phyloP scores from a whole-genome alignment of 2,888 invertebrate genomes.

The Mechanitis messenoides region DNA sequence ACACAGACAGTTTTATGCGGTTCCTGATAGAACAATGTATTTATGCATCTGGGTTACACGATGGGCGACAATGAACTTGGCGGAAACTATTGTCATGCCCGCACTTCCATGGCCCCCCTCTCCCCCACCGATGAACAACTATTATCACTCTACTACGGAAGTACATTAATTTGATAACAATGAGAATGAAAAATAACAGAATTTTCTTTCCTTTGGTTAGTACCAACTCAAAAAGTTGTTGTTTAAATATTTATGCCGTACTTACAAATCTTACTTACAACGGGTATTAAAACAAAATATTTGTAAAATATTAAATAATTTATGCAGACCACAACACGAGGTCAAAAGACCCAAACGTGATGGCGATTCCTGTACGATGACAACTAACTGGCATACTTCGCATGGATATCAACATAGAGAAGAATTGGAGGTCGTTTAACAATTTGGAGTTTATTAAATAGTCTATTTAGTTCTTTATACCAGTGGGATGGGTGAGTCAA shows the following conservation, averaged over 20 bases:
- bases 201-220: not conserved
- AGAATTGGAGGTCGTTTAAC: conserved; percentile 4
- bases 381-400: conserved; percentile 8
- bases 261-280: too few relatives aligned
- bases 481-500: conserved; percentile 55
- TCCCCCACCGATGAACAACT: conserved; percentile 34
- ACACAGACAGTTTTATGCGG: not conserved
- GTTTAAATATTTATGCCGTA: too few relatives aligned
- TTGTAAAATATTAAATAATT: conserved; percentile 11
- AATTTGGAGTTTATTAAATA: conserved; percentile 33
- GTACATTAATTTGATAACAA: not conserved
- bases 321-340: conserved; percentile 18
- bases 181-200: not conserved
- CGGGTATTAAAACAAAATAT: not conserved
- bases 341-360: conserved; percentile 12
- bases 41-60: conserved; percentile 35
- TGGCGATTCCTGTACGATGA: conserved; percentile 7
- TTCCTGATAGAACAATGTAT: conserved; percentile 21
- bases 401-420: not conserved
- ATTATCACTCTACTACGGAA: not conserved
- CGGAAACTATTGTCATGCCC: conserved; percentile 72
- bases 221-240: too few relatives aligned
- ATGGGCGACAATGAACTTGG: conserved; percentile 71
- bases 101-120: conserved; percentile 34
- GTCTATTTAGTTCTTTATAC: conserved; percentile 57